A percentile compares a stretch with the other conserved stretches of the same genome.
Evolutionary conservation across 2,888 invertebrate species (phyloP).

Genomic region (Hypena proboscidalis): DNA sequence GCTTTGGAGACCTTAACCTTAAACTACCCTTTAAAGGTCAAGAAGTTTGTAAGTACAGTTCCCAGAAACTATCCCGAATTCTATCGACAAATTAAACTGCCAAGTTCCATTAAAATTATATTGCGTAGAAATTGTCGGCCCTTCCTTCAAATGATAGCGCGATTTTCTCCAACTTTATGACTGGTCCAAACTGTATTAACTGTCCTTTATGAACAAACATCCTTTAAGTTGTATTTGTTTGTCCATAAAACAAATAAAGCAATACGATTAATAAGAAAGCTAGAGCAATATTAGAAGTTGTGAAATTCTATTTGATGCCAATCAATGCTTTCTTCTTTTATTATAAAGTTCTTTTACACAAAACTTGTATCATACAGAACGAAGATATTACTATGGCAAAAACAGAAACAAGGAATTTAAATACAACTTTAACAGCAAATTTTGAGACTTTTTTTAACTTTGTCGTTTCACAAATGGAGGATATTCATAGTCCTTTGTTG

Average conservation of each 20-base stretch:
- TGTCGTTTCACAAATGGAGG: conserved; percentile 43
- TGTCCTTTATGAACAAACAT: conserved; percentile 12
- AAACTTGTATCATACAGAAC: conserved; percentile 7
- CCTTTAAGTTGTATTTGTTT: not conserved
- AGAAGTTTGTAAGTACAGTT: conserved; percentile 34
- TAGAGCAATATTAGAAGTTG: conserved; percentile 1
- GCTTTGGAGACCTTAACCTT: not conserved
- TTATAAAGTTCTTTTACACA: conserved; percentile 13
- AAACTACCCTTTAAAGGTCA: conserved; percentile 17
- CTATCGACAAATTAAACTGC: conserved; percentile 51
- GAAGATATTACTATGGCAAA: conserved; percentile 10
- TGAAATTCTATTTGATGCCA: conserved; percentile 11
- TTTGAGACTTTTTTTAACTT: conserved; percentile 31
- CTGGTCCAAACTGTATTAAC: conserved; percentile 14
- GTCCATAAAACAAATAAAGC: conserved; percentile 12
- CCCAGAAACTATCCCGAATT: conserved; percentile 28
- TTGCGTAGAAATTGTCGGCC: conserved; percentile 48
- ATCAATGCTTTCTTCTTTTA: conserved; percentile 9
- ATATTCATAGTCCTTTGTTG: conserved; percentile 32
- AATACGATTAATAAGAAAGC: conserved; percentile 10
- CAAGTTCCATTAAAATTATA: conserved; percentile 55
- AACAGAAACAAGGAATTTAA: conserved; percentile 28
- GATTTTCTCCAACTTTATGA: conserved; percentile 27
- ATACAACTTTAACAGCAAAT: conserved; percentile 33
- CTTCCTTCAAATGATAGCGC: conserved; percentile 43